Evolutionary conservation across 2,797 vertebrate species (phyloP), one percentile per base, ranked within the genome.

Genomic region (Crocidura indochinensis): DNA sequence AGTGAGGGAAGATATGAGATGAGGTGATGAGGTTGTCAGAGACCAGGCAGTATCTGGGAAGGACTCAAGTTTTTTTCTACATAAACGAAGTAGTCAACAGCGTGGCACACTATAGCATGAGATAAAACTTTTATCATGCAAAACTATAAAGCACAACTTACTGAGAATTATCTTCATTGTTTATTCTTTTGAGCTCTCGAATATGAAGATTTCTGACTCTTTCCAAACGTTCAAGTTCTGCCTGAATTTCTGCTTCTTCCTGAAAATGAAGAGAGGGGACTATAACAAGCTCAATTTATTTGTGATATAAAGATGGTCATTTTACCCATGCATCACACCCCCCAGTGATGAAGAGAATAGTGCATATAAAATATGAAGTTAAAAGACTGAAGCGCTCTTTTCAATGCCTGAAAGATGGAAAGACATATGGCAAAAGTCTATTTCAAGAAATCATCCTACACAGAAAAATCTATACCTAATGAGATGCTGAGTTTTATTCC

Each of bases 241-340:
- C 99, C 98, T 99, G 99, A 98, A 99, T 99, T 98, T 99, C 99
- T 96, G 99, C 99, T 98, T 99, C 99, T 98, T 99, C 99, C 99
- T 99, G 98, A 97, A 98, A 98, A 98, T 98, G 97, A 98, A 97
- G 93, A 97, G 89, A 97, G 94, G 71, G 81, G 94, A 97, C 95
- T 95, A 90, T 96, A 96, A 95, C 93, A 97, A 98, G 94, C 95
- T 98, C 97, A 97, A 79, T 97, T 98, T 98, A 96, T 95, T 97
- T 95, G 87, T 51, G 24, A 22, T 96, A 95, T 96, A 95, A 97
- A 97, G 97, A 96, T 91, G 87, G 47, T 97, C 97, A 96, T 97
- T 98, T 97, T 96, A 97, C 74, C 53, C 85, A 94, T 80, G 68
- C 76, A 93, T 96, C 96, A 94, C 78, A 90, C 94, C 91, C 71